Conservation (phyloP, 1,140 invertebrate genomes). For the Cotesia typhae region DNA sequence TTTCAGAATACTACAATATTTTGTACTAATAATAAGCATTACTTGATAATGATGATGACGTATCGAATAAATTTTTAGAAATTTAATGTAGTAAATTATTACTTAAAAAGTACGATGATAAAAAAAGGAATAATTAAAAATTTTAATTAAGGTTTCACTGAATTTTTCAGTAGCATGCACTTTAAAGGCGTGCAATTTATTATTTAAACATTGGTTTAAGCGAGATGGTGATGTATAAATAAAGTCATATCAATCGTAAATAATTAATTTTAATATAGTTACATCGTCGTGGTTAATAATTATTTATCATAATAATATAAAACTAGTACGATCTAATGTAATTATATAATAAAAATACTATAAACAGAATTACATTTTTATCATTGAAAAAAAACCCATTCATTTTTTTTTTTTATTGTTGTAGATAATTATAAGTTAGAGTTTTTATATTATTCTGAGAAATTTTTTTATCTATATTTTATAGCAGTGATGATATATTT, state of each 20-base stretch:
- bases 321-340: conserved; percentile 62
- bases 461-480: too few species aligned
- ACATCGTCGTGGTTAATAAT: conserved; percentile 48
- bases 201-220: conserved; percentile 11
- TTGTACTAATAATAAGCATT: conserved; percentile 58
- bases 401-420: too few species aligned
- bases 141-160: not conserved
- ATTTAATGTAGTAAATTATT: too few species aligned
- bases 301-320: conserved; percentile 57
- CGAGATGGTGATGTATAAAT: conserved; percentile 59
- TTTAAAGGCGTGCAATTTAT: conserved; percentile 15
- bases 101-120: conserved; percentile 1
- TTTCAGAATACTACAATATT: conserved; percentile 58
- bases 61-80: conserved; percentile 32
- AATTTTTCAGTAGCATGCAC: not conserved
- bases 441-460: too few species aligned
- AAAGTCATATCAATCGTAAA: conserved; percentile 65
- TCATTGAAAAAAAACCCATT: too few species aligned
- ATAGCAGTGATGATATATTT: too few species aligned
- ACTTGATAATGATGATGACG: conserved; percentile 28
- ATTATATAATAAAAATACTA: conserved; percentile 63
- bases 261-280: conserved; percentile 52
- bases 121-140: conserved; percentile 17
- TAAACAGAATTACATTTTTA: too few species aligned
- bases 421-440: too few species aligned